phyloP scores from a whole-genome alignment of 2,797 vertebrate species.

The Microctenopoma lineatum region DNA sequence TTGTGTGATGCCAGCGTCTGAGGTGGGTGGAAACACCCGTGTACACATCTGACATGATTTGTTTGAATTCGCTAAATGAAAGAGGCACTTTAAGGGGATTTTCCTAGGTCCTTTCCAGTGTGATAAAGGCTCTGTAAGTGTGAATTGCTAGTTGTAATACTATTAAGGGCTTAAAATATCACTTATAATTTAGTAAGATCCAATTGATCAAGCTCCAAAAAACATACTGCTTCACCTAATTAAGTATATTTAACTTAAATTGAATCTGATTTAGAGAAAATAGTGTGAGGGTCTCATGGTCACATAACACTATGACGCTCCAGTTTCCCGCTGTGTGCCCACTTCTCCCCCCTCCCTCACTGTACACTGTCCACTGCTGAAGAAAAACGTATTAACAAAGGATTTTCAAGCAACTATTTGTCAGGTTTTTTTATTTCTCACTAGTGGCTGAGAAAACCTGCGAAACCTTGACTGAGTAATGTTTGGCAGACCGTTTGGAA shows the following conservation, averaged over 20 bases:
- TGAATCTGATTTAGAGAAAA: no score
- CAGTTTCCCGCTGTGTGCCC: no score
- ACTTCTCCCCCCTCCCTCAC: background rate
- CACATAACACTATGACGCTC: no score
- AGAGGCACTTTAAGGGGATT: constrained; percentile 51
- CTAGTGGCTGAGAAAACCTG: no score
- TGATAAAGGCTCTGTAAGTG: constrained; percentile 42
- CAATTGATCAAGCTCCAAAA: background rate
- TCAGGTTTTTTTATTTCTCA: background rate
- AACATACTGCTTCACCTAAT: background rate
- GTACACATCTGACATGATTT: constrained; percentile 49
- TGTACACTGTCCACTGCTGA: background rate
- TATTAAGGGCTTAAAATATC: background rate
- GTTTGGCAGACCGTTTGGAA: constrained; percentile 13
- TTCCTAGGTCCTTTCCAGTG: constrained; percentile 53
- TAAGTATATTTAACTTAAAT: no score
- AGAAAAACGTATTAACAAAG: background rate
- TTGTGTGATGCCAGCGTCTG: constrained; percentile 40
- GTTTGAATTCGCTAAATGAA: constrained; percentile 59
- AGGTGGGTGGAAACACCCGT: constrained; percentile 51
- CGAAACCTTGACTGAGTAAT: background rate
- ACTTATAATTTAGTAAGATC: background rate
- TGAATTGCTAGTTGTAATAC: constrained; percentile 28
- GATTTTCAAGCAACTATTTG: background rate
- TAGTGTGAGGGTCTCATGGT: no score